Evolutionary conservation across 1,140 invertebrate species (phyloP).

Genomic region (Coptotermes formosanus): DNA sequence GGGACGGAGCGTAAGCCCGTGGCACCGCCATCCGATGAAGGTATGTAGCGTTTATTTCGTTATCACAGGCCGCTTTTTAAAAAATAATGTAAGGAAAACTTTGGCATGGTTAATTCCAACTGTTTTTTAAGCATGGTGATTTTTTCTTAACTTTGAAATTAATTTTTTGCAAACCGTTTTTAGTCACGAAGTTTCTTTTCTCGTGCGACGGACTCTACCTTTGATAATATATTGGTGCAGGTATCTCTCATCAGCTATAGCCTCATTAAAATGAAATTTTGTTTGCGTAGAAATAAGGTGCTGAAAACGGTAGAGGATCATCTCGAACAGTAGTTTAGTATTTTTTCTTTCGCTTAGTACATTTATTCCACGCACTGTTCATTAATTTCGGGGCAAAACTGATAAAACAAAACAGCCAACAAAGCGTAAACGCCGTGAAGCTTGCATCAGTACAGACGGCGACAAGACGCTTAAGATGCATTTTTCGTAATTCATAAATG

Average conservation of each 20-base stretch:
- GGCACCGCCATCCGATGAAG: constrained; percentile 30
- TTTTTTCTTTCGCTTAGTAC: background rate
- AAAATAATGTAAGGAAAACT: background rate
- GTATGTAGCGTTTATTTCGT: constrained; percentile 21
- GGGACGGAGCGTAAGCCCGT: constrained; percentile 20
- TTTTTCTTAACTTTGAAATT: constrained; percentile 3
- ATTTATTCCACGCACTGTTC: background rate
- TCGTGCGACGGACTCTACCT: background rate
- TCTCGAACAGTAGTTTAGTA: background rate
- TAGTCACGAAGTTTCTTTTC: constrained; percentile 9
- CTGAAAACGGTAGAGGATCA: background rate
- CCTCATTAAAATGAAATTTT: constrained; percentile 10
- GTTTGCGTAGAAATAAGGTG: constrained; percentile 8
- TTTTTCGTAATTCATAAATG: constrained; percentile 1
- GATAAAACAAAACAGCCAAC: background rate
- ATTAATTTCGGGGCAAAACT: background rate
- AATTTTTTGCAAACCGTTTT: background rate
- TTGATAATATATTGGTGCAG: constrained; percentile 9
- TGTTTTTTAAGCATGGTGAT: background rate
- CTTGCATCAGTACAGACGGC: background rate
- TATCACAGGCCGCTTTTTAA: background rate
- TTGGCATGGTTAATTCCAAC: background rate
- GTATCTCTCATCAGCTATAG: background rate
- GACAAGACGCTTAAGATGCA: background rate
- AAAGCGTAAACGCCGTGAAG: background rate